Conservation (phyloP, 2,797 vertebrate genomes). For the Spinibarbus caldwelli region DNA sequence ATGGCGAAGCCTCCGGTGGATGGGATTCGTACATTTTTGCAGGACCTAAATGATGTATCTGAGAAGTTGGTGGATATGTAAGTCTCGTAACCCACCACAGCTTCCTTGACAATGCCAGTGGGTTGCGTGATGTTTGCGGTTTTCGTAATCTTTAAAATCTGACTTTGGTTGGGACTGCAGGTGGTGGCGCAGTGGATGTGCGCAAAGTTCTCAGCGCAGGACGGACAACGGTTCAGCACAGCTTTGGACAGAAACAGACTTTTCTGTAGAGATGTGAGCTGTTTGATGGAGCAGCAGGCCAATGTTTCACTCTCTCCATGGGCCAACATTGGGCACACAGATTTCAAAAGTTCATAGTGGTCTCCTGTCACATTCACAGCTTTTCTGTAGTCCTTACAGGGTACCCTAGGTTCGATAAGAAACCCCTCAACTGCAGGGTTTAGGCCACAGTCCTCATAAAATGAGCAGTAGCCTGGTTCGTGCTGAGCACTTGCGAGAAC, state of each 20-base stretch:
- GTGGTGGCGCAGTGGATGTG: conserved; percentile 89
- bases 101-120: background rate
- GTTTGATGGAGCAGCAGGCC: conserved; percentile 80
- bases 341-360: conserved; percentile 72
- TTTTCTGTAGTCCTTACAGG: conserved; percentile 81
- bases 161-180: conserved; percentile 90
- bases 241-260: conserved; percentile 81
- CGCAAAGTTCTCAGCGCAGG: conserved; percentile 88
- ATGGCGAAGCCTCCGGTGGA: conserved; percentile 87
- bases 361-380: conserved; percentile 57
- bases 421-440: conserved; percentile 77
- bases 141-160: conserved; percentile 79
- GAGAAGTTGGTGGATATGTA: conserved; percentile 78
- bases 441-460: conserved; percentile 85
- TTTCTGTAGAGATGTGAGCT: conserved; percentile 68
- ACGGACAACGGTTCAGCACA: conserved; percentile 85
- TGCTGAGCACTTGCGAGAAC: conserved; percentile 70
- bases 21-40: conserved; percentile 85
- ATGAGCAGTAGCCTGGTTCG: conserved; percentile 77
- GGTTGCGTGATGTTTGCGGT: conserved; percentile 35
- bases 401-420: conserved; percentile 73
- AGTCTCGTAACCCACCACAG: conserved; percentile 82
- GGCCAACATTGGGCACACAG: conserved; percentile 84
- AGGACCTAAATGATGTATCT: conserved; percentile 82
- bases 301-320: conserved; percentile 57